phyloP scores from a whole-genome alignment of 2,797 vertebrate genomes.

The Sibirionetta formosa region DNA sequence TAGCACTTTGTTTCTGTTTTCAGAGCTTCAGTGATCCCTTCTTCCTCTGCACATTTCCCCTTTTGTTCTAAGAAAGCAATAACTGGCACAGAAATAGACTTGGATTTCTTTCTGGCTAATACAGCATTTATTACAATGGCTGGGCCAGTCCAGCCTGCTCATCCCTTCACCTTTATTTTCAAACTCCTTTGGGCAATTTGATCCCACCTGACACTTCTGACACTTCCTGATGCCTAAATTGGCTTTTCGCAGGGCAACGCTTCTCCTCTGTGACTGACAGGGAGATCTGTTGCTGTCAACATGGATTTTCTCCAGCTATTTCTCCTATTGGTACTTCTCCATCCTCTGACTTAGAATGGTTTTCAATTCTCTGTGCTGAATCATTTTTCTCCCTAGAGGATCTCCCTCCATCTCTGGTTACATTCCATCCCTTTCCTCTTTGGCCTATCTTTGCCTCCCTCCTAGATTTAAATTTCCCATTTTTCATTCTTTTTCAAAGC shows the following conservation, averaged over 20 bases:
- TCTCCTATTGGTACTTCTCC: not conserved
- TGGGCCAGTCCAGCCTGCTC: not conserved
- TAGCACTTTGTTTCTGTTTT: not conserved
- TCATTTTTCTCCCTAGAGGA: not conserved
- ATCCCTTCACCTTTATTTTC: not conserved
- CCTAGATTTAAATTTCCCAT: not conserved
- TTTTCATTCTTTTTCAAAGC: not conserved
- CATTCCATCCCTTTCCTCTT: not conserved
- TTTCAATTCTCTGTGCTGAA: not conserved
- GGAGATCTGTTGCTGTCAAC: not conserved
- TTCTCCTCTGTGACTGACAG: not conserved
- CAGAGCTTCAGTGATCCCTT: not conserved
- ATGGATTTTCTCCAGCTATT: not conserved
- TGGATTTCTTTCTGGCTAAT: not conserved
- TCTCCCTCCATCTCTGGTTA: not conserved
- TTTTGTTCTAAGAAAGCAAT: not conserved
- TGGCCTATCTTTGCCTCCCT: not conserved
- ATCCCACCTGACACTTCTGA: not conserved
- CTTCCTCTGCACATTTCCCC: not conserved
- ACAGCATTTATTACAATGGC: not conserved
- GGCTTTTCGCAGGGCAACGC: not conserved
- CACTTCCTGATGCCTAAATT: not conserved
- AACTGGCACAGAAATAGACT: not conserved
- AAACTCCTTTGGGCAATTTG: not conserved
- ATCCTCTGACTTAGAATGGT: not conserved